These are phyloP conservation scores for Pangasianodon hypophthalmus DNA, from an alignment of 2,113 vertebrate species.

Conservation along the genomic window DNA sequence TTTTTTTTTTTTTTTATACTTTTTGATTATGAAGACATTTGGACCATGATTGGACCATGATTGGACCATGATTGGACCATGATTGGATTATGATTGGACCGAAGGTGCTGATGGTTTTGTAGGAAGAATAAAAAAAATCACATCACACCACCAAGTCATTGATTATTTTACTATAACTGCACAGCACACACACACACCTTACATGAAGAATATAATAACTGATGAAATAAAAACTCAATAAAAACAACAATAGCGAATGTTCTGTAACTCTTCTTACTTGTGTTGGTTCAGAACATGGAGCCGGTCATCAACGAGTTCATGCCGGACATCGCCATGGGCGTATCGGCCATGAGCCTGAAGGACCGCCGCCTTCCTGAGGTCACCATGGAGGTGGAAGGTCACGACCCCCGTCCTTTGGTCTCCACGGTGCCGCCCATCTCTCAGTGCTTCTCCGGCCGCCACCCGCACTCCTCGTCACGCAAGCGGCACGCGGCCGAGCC, in stretches of 20 bases:
- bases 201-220: background rate
- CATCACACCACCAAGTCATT: background rate
- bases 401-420: conserved; percentile 75
- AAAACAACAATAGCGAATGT: background rate
- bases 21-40: too few relatives aligned
- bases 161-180: background rate
- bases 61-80: too few relatives aligned
- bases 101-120: too few relatives aligned
- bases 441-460: conserved; percentile 75
- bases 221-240: background rate
- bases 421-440: conserved; percentile 74
- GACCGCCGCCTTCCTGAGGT: conserved; percentile 89
- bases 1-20: too few relatives aligned
- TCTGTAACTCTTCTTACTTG: conserved; percentile 31
- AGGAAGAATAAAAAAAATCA: too few relatives aligned
- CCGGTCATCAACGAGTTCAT: conserved; percentile 93
- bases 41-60: too few relatives aligned
- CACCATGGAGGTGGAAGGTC: conserved; percentile 82
- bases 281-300: conserved; percentile 80
- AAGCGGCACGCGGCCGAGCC: conserved; percentile 90
- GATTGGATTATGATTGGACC: too few relatives aligned
- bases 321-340: conserved; percentile 97
- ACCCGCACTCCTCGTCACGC: conserved; percentile 80
- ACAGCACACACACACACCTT: background rate
- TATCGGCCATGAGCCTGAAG: conserved; percentile 91